Conservation (phyloP, 2,797 vertebrate species). For the Uromys caudimaculatus region DNA sequence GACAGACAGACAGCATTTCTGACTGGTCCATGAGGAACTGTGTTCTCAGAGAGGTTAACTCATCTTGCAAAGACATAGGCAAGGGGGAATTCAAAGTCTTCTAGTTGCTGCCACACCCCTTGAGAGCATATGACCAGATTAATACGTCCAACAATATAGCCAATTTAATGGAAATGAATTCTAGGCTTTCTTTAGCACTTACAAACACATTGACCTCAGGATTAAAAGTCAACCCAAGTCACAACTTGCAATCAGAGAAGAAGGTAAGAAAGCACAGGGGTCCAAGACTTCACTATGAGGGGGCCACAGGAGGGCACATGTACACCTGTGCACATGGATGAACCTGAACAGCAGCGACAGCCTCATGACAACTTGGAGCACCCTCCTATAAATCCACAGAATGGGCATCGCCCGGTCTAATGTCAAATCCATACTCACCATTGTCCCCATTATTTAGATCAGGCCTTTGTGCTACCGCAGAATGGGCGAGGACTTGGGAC, state of each 20-base stretch:
- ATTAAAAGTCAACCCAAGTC: constrained; percentile 22
- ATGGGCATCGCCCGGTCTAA: neutral
- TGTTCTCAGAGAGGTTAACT: neutral
- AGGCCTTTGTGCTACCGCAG: neutral
- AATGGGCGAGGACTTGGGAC: neutral
- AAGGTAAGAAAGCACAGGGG: neutral
- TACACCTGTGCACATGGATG: neutral
- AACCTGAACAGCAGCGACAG: neutral
- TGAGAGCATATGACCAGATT: neutral
- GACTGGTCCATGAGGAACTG: neutral
- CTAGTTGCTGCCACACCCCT: neutral
- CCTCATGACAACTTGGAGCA: neutral
- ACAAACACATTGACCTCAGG: constrained; percentile 28
- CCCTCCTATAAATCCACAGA: neutral
- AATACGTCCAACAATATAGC: neutral
- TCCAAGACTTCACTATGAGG: neutral
- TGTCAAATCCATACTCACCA: neutral
- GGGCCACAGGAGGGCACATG: neutral
- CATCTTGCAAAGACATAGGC: neutral
- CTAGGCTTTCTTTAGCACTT: neutral
- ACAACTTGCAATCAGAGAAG: neutral
- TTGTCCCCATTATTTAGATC: neutral
- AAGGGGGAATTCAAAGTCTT: neutral
- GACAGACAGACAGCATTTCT: constrained; percentile 35
- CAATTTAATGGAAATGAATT: neutral